Percentiles rank a stretch among this genome's conserved stretches.
Conservation (phyloP, 2,113 vertebrate genomes). For the Leptobrachium leishanense region DNA sequence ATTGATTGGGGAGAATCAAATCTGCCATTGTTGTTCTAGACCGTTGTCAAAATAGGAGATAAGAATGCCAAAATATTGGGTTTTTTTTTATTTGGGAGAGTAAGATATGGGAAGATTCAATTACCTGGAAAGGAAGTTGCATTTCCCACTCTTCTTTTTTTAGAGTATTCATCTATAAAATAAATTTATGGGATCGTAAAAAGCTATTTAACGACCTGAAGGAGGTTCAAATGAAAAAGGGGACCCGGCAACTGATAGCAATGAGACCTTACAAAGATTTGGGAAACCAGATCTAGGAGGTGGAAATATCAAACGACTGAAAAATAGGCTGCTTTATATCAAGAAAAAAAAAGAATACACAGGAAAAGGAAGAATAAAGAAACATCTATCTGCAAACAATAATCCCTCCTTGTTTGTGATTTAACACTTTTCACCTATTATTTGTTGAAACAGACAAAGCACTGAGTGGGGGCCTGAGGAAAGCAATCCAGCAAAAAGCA, state of each 20-base stretch:
- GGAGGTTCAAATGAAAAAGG: constrained; percentile 54
- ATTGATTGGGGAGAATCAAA: no score
- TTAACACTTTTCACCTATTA: constrained; percentile 48
- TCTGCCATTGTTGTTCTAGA: no score
- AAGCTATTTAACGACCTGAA: constrained; percentile 59
- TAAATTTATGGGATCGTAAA: constrained; percentile 65
- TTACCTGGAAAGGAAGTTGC: constrained; percentile 48
- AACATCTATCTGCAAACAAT: constrained; percentile 30
- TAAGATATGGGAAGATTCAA: constrained; percentile 30
- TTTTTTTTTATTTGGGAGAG: neutral
- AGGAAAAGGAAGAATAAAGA: neutral
- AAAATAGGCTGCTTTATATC: constrained; percentile 39
- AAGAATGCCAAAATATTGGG: neutral
- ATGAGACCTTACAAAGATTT: constrained; percentile 54
- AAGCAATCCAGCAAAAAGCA: constrained; percentile 18
- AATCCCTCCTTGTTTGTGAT: constrained; percentile 31
- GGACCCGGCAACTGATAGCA: constrained; percentile 48
- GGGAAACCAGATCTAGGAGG: constrained; percentile 40
- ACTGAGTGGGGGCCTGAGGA: constrained; percentile 40
- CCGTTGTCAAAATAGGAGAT: neutral
- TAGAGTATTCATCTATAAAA: constrained; percentile 61
- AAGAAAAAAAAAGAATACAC: constrained; percentile 46
- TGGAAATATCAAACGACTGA: constrained; percentile 9
- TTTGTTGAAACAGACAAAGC: constrained; percentile 51
- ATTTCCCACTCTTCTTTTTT: constrained; percentile 47